These are phyloP conservation scores for Netelia melanura DNA, from an alignment of 2,888 invertebrate genomes.

Conservation along the genomic window DNA sequence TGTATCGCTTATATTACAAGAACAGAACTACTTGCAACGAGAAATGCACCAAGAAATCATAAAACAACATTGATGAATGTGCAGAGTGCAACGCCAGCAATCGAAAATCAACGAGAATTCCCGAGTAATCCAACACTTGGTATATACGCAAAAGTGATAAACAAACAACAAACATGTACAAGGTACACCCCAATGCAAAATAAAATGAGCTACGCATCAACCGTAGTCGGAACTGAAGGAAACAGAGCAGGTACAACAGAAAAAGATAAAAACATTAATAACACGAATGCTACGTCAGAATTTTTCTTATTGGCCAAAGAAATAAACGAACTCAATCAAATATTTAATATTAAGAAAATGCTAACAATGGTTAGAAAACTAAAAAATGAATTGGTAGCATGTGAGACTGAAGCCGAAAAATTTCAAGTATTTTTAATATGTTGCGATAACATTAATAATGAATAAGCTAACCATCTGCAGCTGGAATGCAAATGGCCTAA, in stretches of 20 bases:
- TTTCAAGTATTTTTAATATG: not conserved
- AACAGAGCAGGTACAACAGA: no score
- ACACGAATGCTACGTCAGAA: not conserved
- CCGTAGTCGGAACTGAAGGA: no score
- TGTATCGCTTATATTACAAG: conserved; percentile 69
- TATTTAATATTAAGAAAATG: not conserved
- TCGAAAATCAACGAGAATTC: conserved; percentile 9
- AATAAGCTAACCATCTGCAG: not conserved
- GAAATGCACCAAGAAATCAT: conserved; percentile 7
- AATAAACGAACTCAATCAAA: not conserved
- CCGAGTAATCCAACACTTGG: not conserved
- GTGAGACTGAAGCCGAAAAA: not conserved
- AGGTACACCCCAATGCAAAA: no score
- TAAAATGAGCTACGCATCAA: no score
- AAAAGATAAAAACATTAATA: no score
- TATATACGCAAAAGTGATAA: no score
- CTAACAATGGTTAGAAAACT: not conserved
- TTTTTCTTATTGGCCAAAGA: not conserved
- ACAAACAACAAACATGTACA: no score
- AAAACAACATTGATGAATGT: not conserved
- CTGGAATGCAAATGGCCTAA: not conserved
- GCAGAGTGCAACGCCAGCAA: not conserved
- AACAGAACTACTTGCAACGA: conserved; percentile 22
- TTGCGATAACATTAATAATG: not conserved
- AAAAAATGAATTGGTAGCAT: not conserved